Evolutionary conservation across 2,797 vertebrate species (phyloP).

Genomic region (Epinephelus malabaricus): DNA sequence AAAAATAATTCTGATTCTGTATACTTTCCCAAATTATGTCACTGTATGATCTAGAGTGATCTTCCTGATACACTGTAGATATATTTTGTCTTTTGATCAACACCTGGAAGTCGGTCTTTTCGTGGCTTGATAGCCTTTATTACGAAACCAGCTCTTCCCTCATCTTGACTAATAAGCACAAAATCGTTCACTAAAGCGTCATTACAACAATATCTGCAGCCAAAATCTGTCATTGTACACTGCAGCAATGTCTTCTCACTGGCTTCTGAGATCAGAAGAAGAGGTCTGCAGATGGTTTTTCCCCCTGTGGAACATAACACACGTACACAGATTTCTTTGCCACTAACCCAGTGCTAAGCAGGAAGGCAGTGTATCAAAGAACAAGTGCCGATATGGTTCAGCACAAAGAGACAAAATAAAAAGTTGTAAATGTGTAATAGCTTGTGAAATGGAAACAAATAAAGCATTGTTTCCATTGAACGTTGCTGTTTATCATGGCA

Average conservation of each 20-base stretch:
- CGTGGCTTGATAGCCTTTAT: conserved; percentile 45
- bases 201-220: conserved; percentile 68
- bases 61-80: conserved; percentile 34
- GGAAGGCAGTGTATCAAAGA: conserved; percentile 68
- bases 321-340: conserved; percentile 44
- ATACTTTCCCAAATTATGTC: conserved; percentile 15
- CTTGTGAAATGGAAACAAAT: conserved; percentile 78
- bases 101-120: conserved; percentile 34
- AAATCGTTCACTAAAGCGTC: conserved; percentile 62
- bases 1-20: conserved; percentile 32
- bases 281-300: conserved; percentile 69
- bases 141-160: conserved; percentile 50
- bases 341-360: conserved; percentile 40
- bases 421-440: conserved; percentile 71
- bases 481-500: conserved; percentile 62
- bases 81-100: conserved; percentile 44
- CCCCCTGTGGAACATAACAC: conserved; percentile 60
- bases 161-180: conserved; percentile 59
- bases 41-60: conserved; percentile 19
- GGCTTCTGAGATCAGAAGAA: conserved; percentile 65
- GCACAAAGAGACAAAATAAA: conserved; percentile 68
- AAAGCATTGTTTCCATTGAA: conserved; percentile 75
- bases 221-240: conserved; percentile 66
- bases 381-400: conserved; percentile 65
- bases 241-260: conserved; percentile 63